A percentile compares a stretch with the other conserved stretches of the same genome.
Conservation (phyloP, 2,888 invertebrate genomes). For the Leptopilina drosophilae region DNA sequence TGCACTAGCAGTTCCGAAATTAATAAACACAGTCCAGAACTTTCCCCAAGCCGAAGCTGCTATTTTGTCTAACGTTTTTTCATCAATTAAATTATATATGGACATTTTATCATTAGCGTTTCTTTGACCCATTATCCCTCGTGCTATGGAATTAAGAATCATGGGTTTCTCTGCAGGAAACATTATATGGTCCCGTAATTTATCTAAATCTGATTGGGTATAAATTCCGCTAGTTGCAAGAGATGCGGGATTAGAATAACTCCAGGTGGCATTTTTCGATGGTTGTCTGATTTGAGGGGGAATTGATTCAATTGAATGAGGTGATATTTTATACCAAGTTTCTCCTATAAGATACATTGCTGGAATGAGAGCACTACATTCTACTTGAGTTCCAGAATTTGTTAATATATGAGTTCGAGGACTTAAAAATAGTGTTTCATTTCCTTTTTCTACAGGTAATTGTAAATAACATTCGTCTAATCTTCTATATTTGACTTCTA, state of each 20-base stretch:
- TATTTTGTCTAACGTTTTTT: background rate
- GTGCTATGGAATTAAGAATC: slow-evolving; percentile 12
- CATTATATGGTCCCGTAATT: slow-evolving; percentile 42
- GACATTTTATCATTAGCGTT: background rate
- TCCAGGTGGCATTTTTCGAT: slow-evolving; percentile 49
- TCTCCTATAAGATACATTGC: too few relatives aligned
- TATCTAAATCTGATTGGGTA: slow-evolving; percentile 35
- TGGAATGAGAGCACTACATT: slow-evolving; percentile 44
- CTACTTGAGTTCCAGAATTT: slow-evolving; percentile 50
- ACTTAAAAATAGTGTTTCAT: slow-evolving; percentile 50
- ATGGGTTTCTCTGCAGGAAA: slow-evolving; percentile 42
- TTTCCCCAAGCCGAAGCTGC: background rate
- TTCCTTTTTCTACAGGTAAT: background rate
- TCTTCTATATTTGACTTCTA: slow-evolving; percentile 48
- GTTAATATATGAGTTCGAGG: slow-evolving; percentile 58
- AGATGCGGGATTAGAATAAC: slow-evolving; percentile 47
- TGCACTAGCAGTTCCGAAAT: background rate
- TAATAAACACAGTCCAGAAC: background rate
- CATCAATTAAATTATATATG: background rate
- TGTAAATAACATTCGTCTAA: slow-evolving; percentile 30
- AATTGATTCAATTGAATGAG: background rate
- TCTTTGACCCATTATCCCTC: background rate
- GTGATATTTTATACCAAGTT: too few relatives aligned
- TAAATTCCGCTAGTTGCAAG: slow-evolving; percentile 54
- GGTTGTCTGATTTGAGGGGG: slow-evolving; percentile 48